Evolutionary conservation across 2,888 invertebrate species (phyloP).

Genomic region (Sesia bembeciformis): DNA sequence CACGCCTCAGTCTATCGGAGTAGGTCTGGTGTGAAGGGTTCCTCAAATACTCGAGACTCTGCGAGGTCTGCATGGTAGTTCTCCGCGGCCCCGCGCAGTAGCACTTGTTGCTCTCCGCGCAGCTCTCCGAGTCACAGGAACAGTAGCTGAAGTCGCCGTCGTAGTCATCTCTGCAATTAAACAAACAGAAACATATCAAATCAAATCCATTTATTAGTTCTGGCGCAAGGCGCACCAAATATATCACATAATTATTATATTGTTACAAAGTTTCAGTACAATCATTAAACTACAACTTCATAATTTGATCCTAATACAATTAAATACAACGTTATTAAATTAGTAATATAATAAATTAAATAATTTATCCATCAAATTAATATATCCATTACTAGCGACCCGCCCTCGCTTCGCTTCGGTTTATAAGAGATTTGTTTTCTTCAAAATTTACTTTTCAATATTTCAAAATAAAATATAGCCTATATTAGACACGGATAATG

Average conservation of each 20-base stretch:
- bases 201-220: neutral
- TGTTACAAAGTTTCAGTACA: too few species aligned
- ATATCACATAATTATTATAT: neutral
- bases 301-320: too few species aligned
- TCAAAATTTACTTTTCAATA: too few species aligned
- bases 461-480: too few species aligned
- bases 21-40: constrained; percentile 61
- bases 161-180: constrained; percentile 45
- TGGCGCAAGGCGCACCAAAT: neutral
- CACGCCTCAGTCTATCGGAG: constrained; percentile 47
- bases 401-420: too few species aligned
- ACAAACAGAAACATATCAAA: neutral
- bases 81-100: constrained; percentile 77
- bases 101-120: constrained; percentile 90
- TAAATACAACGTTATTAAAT: neutral
- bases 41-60: constrained; percentile 70
- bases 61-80: constrained; percentile 45
- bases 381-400: too few species aligned
- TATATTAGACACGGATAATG: too few species aligned
- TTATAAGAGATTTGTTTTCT: too few species aligned
- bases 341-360: too few species aligned
- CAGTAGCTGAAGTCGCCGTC: constrained; percentile 75
- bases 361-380: too few species aligned
- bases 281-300: too few species aligned
- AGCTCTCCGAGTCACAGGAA: constrained; percentile 89